Base-by-base conservation (phyloP, 2,888 invertebrate genomes). In the Norana najaformis region DNA sequence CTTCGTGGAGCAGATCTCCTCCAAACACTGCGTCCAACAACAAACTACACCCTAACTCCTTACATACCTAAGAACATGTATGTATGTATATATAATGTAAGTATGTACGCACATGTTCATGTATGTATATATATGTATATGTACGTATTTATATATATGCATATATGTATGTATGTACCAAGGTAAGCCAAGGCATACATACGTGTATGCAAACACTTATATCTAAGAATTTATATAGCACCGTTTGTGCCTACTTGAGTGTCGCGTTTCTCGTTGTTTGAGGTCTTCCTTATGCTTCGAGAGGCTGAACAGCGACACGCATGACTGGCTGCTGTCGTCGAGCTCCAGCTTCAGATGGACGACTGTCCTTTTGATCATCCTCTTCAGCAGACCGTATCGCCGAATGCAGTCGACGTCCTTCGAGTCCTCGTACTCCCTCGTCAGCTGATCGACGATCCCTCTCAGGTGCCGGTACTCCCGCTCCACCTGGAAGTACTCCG, bases 381-480 rank as follows among this genome's bases (percentile, higher is more conserved):
- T 98, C 95, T 99, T 99, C 93, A 99, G 96, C 96, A 98, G 97
- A 91, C 97, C 97, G 96, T 99, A 98, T 89, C 98, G 97, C 41
- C 98, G 97, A 94, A 98, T 97, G 95, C 98, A 97, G 92, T 98
- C 98, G 95, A 98, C 98, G 94, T 97, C 96, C 95, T 98, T 98
- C 90, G 98, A 97, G 95, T 97, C 97, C 93, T 97, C 97, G 95
- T 98, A 98, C 94, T 98, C 98, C 96, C 97, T 91, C 34, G 91
- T 91, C 88, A 94, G 92, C 90, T 93, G 93, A 39, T 94, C 94
- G 36, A 94, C 92, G 5, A 93, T 93, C 89, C 93, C 93, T 83
- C 92, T 92, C 18, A 93, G 92, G 83, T 93, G 92, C 91, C 94
- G 94, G 90, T 93, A 93, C 88, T 94, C 94, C 39, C 69, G 30